Evolutionary conservation across 2,797 vertebrate species (phyloP), one percentile per base, ranked within the genome.

Genomic region (Myripristis jacobus): DNA sequence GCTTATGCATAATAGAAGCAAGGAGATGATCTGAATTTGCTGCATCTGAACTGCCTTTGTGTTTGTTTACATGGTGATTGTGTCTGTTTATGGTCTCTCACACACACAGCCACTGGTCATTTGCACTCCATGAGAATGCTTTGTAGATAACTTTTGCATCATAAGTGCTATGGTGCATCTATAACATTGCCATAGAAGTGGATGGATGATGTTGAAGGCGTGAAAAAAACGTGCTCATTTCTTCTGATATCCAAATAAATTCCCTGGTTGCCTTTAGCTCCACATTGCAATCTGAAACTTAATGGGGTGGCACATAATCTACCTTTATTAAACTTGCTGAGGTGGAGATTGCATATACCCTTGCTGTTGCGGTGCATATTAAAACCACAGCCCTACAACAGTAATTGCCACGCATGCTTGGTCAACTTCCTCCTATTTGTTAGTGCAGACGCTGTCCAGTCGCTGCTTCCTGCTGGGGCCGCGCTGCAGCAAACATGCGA

Each of bases 391-490:
- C 6, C 15, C 0, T 24, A 6, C 50, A 50, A n/a, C 31, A 50
- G 47, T 46, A 19, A 34, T 54, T 54, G 13, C 51, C 15, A 44
- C 54, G 55, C 16, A 19, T 13, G 19, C 22, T 54, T 24, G 12
- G 21, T n/a, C n/a, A n/a, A n/a, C n/a, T 70, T 72, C 31, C 31
- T 10, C 8, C 52, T 34, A 38, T 73, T 64, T 83, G 52, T 79
- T 73, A 54, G 16, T 31, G 5, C n/a, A 6, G 16, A 16, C 19
- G 3, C 22, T 3, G 2, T 68, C 53, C n/a, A 27, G 18, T 53
- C 69, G 54, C 66, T 52, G 41, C 56, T 73, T 77, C 73, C 67
- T 78, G 27, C 9, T 9, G 6, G 31, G 34, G 51, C 54, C n/a
- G 21, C 4, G 11, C 47, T 41, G 19, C 61, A 60, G 50, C 73